Base-by-base conservation (phyloP, 2,888 invertebrate species). In the Helicoverpa assulta region DNA sequence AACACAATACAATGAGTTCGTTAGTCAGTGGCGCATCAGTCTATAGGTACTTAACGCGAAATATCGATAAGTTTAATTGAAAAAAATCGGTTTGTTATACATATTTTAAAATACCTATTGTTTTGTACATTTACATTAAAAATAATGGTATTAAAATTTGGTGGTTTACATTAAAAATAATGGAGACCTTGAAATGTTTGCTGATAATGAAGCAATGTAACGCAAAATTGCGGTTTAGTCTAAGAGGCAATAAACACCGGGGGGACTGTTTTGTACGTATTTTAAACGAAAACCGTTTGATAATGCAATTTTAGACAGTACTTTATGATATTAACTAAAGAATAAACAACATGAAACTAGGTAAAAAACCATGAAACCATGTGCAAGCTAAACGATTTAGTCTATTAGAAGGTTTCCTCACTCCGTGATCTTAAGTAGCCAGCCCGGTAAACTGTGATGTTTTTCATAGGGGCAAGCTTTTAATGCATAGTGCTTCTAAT, bases 1-100 rank as follows among this genome's bases (percentile, higher is more conserved):
- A 83, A 76, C 50, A 76, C n/a, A 60, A 56, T 56, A 89, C 85
- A 88, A 88, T 87, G 73, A 65, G 73, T 80, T 88, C 81, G 81
- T 88, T 88, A 86, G 73, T 60, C 66, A 62, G 65, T 82, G 85
- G 82, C 81, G 80, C 73, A 76, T 70, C 21, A 72, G 70, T 73
- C 10, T 67, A 59, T 68, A n/a, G n/a, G n/a, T n/a, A 68, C 64
- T 68, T 61, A 82, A 68, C 55, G 26, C 10, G 62, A 47, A 65
- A 71, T 66, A 70, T 55, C 63, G 19, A 66, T 70, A 52, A 62
- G 53, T 63, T 65, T 60, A 52, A 37, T 57, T 54, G 7, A 67
- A 56, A 8, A 10, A 0, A 55, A 69, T 60, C 50, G 57, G 59
- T 68, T 51, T 47, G 16, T n/a, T 47, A n/a, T 62, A 40, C 40